These are phyloP conservation scores for Dendrolimus houi DNA, from an alignment of 2,888 invertebrate genomes.

Conservation along the genomic window DNA sequence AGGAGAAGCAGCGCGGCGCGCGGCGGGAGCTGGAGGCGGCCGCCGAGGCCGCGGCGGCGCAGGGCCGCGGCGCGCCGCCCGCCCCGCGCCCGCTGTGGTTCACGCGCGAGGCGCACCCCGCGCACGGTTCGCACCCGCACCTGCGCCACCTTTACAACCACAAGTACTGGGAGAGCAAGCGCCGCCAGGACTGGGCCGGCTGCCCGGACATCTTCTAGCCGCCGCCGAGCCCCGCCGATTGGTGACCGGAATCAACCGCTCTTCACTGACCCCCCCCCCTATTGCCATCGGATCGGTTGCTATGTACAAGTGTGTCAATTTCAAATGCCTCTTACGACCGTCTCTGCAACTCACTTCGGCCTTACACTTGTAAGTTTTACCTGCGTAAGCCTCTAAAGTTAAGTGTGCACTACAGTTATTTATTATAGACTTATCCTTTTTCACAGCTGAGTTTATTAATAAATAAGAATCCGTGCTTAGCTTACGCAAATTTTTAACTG, in stretches of 20 bases:
- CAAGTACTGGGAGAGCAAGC: slow-evolving; percentile 96
- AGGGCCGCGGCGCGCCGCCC: slow-evolving; percentile 77
- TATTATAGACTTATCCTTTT: too few relatives aligned
- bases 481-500: too few relatives aligned
- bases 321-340: too few relatives aligned
- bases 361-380: too few relatives aligned
- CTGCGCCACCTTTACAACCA: slow-evolving; percentile 87
- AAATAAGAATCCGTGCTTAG: too few relatives aligned
- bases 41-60: slow-evolving; percentile 82
- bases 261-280: neutral
- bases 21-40: slow-evolving; percentile 87
- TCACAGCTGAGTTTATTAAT: too few relatives aligned
- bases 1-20: slow-evolving; percentile 94
- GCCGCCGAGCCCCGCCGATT: slow-evolving; percentile 5
- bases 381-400: too few relatives aligned
- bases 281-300: neutral
- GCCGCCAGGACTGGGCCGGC: slow-evolving; percentile 88
- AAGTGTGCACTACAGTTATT: too few relatives aligned
- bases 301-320: neutral
- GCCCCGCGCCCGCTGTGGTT: slow-evolving; percentile 94
- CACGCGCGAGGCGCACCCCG: slow-evolving; percentile 85
- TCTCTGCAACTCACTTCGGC: too few relatives aligned
- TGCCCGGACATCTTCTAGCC: slow-evolving; percentile 94
- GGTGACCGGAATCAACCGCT: neutral
- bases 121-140: slow-evolving; percentile 73